A percentile compares a stretch with the other conserved stretches of the same genome.
Conservation (phyloP, 2,797 vertebrate genomes). For the Bovichtus diacanthus region DNA sequence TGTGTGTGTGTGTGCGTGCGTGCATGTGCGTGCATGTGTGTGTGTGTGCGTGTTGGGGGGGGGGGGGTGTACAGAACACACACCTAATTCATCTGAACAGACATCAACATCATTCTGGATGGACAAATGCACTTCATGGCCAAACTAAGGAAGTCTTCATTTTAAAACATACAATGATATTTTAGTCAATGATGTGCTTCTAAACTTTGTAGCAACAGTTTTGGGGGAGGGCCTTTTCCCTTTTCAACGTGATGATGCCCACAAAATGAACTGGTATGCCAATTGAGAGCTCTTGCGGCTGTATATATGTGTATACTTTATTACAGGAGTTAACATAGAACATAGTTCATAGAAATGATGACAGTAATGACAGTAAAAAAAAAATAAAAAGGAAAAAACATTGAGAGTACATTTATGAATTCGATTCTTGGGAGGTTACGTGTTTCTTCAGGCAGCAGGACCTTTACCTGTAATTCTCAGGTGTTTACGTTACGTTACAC, state of each 20-base stretch:
- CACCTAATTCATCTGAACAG: background rate
- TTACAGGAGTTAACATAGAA: no score
- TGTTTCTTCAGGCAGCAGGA: background rate
- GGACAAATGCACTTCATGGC: background rate
- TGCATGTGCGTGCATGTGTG: no score
- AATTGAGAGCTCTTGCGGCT: background rate
- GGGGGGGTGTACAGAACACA: slow-evolving; percentile 6
- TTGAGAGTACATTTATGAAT: no score
- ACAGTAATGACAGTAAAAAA: no score
- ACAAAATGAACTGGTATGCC: background rate
- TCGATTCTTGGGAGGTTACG: background rate
- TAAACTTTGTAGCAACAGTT: background rate
- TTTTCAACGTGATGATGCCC: background rate
- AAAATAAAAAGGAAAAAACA: no score
- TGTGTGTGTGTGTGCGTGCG: no score
- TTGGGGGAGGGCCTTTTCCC: background rate
- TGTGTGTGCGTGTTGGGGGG: no score
- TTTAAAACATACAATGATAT: background rate
- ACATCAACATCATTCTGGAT: background rate
- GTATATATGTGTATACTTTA: no score
- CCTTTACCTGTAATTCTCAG: background rate
- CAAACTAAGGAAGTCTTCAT: background rate
- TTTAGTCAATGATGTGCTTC: no score
- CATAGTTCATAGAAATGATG: no score
- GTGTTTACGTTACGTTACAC: background rate